A percentile compares a stretch with the other conserved stretches of the same genome.
Conservation (phyloP, 2,888 invertebrate genomes). For the Nephrotoma flavescens region DNA sequence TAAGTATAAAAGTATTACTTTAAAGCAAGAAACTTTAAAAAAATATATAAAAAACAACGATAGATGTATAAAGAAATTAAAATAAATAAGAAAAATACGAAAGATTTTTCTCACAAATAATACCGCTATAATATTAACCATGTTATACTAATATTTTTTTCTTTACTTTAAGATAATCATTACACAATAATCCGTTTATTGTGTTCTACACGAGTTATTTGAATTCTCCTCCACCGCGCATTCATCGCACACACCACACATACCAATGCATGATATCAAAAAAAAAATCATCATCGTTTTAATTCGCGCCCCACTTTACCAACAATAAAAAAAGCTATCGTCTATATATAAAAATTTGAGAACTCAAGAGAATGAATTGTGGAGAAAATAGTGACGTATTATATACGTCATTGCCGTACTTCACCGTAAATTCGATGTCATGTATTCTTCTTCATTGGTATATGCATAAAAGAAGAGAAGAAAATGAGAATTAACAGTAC, state of each 20-base stretch:
- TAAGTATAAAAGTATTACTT: neutral
- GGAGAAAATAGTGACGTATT: neutral
- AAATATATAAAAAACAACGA: neutral
- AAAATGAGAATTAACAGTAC: neutral
- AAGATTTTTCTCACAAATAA: slow-evolving; percentile 1
- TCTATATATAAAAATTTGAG: neutral
- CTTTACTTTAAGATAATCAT: neutral
- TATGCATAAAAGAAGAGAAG: neutral
- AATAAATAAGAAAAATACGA: neutral
- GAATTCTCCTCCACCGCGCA: neutral
- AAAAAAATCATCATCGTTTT: neutral
- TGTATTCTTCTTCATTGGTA: neutral
- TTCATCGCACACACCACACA: neutral
- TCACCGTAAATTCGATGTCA: neutral
- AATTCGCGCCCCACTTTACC: neutral
- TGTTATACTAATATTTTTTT: slow-evolving; percentile 3
- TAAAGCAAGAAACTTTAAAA: neutral
- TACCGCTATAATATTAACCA: slow-evolving; percentile 4
- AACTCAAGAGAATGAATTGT: neutral
- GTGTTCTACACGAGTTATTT: neutral
- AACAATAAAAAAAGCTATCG: neutral
- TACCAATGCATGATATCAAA: neutral
- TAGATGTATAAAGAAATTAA: neutral
- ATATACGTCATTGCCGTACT: neutral
- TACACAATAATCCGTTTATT: slow-evolving; percentile 2